Conservation (phyloP, 92 coral and sea anemone genomes). For the Parazoanthus atlanticus region DNA sequence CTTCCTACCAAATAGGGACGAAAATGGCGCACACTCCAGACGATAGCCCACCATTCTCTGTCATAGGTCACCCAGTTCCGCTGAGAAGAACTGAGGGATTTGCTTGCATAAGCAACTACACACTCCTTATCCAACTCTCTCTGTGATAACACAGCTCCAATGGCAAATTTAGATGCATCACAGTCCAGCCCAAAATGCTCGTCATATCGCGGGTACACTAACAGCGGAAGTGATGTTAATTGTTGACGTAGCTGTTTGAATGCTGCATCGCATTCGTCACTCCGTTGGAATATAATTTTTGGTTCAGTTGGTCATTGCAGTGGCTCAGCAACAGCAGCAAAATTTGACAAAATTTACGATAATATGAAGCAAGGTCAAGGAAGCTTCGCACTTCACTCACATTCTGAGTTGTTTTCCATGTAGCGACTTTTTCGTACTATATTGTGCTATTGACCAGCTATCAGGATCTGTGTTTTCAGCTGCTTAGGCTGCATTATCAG, state of each 20-base stretch:
- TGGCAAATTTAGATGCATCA: constrained; percentile 26
- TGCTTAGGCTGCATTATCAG: too few relatives aligned
- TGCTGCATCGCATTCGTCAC: constrained; percentile 12
- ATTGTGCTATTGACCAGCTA: too few relatives aligned
- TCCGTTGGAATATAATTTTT: background rate
- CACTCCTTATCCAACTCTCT: background rate
- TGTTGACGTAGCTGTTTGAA: background rate
- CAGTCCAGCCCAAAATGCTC: constrained; percentile 21
- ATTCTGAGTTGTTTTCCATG: too few relatives aligned
- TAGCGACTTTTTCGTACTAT: too few relatives aligned
- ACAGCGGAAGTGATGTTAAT: background rate
- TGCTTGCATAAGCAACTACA: background rate
- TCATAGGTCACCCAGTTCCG: constrained; percentile 30
- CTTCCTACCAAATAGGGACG: too few relatives aligned
- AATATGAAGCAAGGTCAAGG: background rate
- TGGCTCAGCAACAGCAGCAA: background rate
- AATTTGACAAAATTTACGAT: background rate
- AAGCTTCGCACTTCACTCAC: background rate
- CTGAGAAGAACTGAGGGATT: background rate
- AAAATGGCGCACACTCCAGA: too few relatives aligned
- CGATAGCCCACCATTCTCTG: constrained; percentile 16
- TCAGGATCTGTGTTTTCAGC: too few relatives aligned
- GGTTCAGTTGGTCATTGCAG: background rate
- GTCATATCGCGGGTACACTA: constrained; percentile 4
- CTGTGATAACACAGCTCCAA: constrained; percentile 30